A percentile compares a stretch with the other conserved stretches of the same genome.
Conservation (phyloP, 2,888 invertebrate genomes). For the Rhynchonema sp. region DNA sequence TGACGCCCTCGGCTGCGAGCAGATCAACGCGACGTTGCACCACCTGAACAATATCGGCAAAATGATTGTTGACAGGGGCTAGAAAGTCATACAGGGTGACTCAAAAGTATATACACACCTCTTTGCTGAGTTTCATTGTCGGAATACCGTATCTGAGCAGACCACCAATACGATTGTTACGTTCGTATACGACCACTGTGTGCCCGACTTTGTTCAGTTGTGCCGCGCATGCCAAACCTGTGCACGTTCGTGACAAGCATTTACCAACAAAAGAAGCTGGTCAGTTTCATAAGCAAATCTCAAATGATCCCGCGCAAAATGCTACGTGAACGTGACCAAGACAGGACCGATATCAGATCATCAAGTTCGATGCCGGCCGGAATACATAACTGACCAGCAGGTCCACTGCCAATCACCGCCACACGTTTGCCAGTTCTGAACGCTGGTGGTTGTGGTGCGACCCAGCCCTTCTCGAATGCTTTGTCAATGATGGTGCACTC, state of each 20-base stretch:
- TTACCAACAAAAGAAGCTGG: no score
- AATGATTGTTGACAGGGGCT: no score
- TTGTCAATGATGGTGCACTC: conserved; percentile 96
- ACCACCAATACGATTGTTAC: conserved; percentile 85
- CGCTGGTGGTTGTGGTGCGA: conserved; percentile 54
- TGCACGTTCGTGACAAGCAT: no score
- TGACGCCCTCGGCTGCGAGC: conserved; percentile 67
- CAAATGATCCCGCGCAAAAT: background rate
- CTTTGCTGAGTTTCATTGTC: conserved; percentile 89
- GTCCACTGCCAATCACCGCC: conserved; percentile 76
- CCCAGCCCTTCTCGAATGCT: conserved; percentile 89
- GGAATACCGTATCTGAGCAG: conserved; percentile 93
- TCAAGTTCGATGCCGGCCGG: no score
- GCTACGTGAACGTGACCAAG: no score
- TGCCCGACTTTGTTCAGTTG: conserved; percentile 93
- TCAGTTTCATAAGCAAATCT: background rate
- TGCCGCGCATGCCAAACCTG: conserved; percentile 71
- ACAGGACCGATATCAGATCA: no score
- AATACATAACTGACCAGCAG: conserved; percentile 42
- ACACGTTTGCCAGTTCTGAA: conserved; percentile 57
- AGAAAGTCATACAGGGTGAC: no score
- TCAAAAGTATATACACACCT: conserved; percentile 25
- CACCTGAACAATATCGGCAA: no score
- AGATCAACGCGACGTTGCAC: conserved; percentile 70
- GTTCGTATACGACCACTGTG: conserved; percentile 81